Conservation (phyloP, 2,113 vertebrate genomes). For the Carollia perspicillata region DNA sequence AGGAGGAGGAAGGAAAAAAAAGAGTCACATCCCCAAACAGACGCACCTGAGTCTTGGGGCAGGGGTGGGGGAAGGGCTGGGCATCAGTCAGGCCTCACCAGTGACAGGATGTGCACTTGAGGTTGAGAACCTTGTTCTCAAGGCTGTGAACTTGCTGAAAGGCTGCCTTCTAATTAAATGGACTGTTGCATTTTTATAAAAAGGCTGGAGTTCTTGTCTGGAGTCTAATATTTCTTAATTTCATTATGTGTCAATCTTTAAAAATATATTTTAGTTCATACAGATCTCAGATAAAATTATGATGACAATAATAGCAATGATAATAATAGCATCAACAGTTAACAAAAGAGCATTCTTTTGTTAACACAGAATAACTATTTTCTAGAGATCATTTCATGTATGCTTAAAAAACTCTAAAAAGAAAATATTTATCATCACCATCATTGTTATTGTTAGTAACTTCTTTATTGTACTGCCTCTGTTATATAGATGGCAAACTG, state of each 20-base stretch:
- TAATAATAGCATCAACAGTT: background rate
- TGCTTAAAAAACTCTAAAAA: background rate
- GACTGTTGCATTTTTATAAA: background rate
- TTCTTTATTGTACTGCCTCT: background rate
- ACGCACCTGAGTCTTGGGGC: background rate
- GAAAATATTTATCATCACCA: background rate
- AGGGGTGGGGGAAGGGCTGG: background rate
- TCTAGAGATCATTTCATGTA: background rate
- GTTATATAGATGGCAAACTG: background rate
- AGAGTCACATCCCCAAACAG: background rate
- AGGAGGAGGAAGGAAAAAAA: background rate
- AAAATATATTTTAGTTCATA: background rate
- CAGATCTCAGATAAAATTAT: background rate
- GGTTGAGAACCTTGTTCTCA: background rate
- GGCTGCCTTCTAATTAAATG: background rate
- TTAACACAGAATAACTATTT: background rate
- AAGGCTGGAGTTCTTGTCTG: background rate
- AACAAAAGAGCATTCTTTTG: background rate
- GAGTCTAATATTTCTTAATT: background rate
- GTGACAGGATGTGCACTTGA: background rate
- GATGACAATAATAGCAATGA: background rate
- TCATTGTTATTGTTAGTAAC: background rate
- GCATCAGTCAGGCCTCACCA: fast-evolving
- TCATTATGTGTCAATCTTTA: background rate
- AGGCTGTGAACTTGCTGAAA: background rate